Evolutionary conservation across 2,113 vertebrate species (phyloP), one percentile per base, ranked within the genome.

Genomic region (Coreoperca whiteheadi): DNA sequence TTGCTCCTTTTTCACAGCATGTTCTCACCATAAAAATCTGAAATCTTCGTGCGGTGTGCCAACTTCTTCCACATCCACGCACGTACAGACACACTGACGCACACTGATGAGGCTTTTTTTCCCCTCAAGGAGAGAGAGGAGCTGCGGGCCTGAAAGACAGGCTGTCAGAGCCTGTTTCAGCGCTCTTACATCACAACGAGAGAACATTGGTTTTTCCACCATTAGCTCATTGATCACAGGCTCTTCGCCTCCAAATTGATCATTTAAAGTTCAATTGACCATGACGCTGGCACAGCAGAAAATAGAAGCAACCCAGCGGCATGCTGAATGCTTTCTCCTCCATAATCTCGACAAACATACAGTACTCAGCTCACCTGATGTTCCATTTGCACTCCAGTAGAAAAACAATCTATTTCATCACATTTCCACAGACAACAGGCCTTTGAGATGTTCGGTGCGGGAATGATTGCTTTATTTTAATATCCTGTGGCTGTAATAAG

Each of bases 201-300:
- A 61, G 83, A 88, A 88, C 87, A 85, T 81, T 80, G 81, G 87
- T 86, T 67, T 88, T 88, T 92, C 77, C 83, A 74, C 82, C 82
- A 86, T 87, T 85, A 88, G 78, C 18, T 18, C 81, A 84, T 91
- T 85, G 89, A 90, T 90, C 85, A 82, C 76, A 15, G 61, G 51
- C 85, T 69, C 78, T 86, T 88, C 54, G 20, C 83, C 57, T 83
- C 71, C 70, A 88, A 86, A 92, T 82, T 80, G 90, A 92, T 91
- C 85, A 85, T 84, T 91, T 89, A 89, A 88, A 89, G 83, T 81
- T 91, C 77, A 90, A 85, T 82, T 86, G 89, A 78, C 69, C 78
- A 21, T 74, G 87, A 88, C 74, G 82, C 73, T 3, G 34, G 51
- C 30, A 3, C 83, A 39, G 87, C 82, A 85, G 66, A 86, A 88